Evolutionary conservation across 1,140 invertebrate genomes (phyloP), one percentile per base, ranked within the genome.

Genomic region (Caerostris darwini): DNA sequence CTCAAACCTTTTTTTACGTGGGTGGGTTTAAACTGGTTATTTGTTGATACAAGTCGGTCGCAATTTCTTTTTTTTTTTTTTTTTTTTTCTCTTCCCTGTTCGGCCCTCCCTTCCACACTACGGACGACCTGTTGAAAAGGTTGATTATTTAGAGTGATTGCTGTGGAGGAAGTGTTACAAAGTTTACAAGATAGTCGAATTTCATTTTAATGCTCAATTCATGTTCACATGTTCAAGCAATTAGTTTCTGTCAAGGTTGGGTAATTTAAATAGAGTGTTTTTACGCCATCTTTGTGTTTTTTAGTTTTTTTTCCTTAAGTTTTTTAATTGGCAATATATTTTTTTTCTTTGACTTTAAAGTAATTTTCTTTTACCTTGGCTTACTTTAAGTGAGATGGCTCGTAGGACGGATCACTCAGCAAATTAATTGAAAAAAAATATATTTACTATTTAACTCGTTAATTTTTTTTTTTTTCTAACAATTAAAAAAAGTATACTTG

Each of bases 111-210:
- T 34, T 34, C 69, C 69, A 19, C 7, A 50, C 19, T 77, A 5
- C 50, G 50, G 89, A 90, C 56, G 58, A 83, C 81, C 19, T 92
- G 90, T 92, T 93, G 92, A 93, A 93, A 93, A 71, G 64, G 58
- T 61, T 92, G 90, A 92, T 92, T 92, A 92, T 92, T 64, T 61
- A 92, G 67, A 92, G 81, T 91, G 81, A 90, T 90, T 69, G 56
- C 57, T 91, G 54, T 77, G 67, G 71, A 91, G 89, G 67, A 57
- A 34, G 90, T 61, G 54, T 81, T 82, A 85, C 77, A 67, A 64
- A 85, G 90, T 19, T n/a, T 64, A 85, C 71, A 83, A 83, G 77
- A 92, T 56, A 67, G 34, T 67, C 64, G 71, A 92, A 83, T 92
- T 92, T 92, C 90, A 85, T 85, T 85, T 92, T 92, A 92, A 92